Conservation (phyloP, 2,888 invertebrate species). For the Melolontha melolontha region DNA sequence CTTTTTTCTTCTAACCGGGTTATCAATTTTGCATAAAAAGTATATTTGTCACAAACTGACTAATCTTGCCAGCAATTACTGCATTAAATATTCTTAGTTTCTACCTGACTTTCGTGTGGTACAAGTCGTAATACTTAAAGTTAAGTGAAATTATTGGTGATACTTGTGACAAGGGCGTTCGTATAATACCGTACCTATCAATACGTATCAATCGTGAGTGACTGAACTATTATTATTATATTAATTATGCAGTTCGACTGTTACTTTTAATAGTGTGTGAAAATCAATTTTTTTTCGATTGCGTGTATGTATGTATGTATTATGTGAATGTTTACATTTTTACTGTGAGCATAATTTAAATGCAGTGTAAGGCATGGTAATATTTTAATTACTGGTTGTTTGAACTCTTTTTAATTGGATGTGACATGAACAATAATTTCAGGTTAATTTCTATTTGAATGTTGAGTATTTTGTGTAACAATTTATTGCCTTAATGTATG, state of each 20-base stretch:
- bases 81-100: constrained; percentile 22
- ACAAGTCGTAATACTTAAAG: not conserved
- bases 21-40: constrained; percentile 19
- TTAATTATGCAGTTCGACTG: constrained; percentile 14
- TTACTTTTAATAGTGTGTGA: constrained; percentile 16
- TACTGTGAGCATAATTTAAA: not conserved
- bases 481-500: too few relatives aligned
- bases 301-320: not conserved
- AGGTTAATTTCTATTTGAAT: too few relatives aligned
- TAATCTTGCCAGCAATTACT: constrained; percentile 15
- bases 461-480: too few relatives aligned
- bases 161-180: constrained; percentile 13
- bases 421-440: too few relatives aligned
- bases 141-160: not conserved
- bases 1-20: not conserved
- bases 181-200: not conserved
- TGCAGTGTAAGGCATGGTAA: too few relatives aligned
- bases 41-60: constrained; percentile 20
- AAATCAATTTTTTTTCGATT: constrained; percentile 9
- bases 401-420: too few relatives aligned
- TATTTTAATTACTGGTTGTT: too few relatives aligned
- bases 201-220: constrained; percentile 9
- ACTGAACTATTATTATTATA: constrained; percentile 21
- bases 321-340: not conserved
- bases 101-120: constrained; percentile 3